These are phyloP conservation scores for Archocentrus centrarchus DNA, from an alignment of 2,113 vertebrate species.

Conservation along the genomic window DNA sequence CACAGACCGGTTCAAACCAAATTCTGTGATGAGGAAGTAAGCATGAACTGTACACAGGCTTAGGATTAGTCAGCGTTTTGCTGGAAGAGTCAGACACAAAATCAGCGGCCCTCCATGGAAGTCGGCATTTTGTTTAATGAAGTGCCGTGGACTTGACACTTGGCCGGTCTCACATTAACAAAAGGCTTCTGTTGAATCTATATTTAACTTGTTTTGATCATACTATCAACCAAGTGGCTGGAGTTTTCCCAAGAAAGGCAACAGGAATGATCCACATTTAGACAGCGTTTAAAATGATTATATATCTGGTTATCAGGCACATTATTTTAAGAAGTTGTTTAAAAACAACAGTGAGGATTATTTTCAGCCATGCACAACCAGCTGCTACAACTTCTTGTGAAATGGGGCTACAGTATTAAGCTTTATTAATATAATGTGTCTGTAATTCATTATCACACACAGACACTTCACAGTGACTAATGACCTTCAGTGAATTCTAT, in stretches of 20 bases:
- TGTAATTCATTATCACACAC: background rate
- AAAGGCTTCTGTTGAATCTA: constrained; percentile 19
- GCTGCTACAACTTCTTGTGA: background rate
- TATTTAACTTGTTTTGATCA: constrained; percentile 30
- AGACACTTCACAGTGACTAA: background rate
- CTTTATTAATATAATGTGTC: background rate
- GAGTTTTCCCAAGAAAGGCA: constrained; percentile 11
- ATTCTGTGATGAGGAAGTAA: constrained; percentile 63
- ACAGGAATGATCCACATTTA: background rate
- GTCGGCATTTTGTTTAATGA: background rate
- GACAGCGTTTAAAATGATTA: background rate
- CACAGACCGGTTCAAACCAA: constrained; percentile 68
- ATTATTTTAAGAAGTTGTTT: background rate
- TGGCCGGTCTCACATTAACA: constrained; percentile 39
- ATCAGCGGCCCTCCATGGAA: constrained; percentile 1
- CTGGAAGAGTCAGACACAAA: constrained; percentile 25
- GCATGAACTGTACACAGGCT: constrained; percentile 45
- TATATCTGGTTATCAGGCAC: background rate
- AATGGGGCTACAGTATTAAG: background rate
- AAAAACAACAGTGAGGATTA: background rate
- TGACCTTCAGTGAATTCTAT: background rate
- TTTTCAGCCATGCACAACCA: background rate
- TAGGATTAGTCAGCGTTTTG: constrained; percentile 61
- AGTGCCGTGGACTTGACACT: background rate
- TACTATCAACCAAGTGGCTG: background rate